Percentiles rank a stretch among this genome's conserved stretches.
Evolutionary conservation across 2,888 invertebrate genomes (phyloP).

Genomic region (Dioctria rufipes): DNA sequence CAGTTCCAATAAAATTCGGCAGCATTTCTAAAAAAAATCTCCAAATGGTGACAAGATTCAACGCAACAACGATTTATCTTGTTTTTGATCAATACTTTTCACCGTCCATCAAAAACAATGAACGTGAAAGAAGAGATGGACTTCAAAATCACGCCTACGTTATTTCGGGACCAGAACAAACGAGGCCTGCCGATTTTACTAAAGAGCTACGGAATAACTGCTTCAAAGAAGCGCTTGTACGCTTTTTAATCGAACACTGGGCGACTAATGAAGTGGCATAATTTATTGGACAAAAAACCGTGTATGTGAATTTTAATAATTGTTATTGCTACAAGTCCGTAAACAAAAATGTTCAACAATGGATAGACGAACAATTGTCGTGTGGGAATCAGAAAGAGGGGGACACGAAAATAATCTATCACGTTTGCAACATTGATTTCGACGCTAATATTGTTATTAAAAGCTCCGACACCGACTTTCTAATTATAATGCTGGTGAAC

Average conservation of each 20-base stretch:
- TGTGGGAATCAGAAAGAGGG: conserved; percentile 59
- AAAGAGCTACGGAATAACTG: conserved; percentile 52
- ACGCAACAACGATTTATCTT: conserved; percentile 40
- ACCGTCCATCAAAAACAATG: conserved; percentile 54
- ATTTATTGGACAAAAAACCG: conserved; percentile 19
- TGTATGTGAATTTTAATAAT: conserved; percentile 28
- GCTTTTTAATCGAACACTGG: conserved; percentile 50
- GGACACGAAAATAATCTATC: conserved; percentile 60
- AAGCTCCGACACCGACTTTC: too few relatives aligned
- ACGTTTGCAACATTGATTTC: conserved; percentile 61
- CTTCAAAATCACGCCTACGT: conserved; percentile 6
- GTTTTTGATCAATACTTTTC: conserved; percentile 55
- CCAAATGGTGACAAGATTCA: conserved; percentile 34
- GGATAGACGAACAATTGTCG: background rate
- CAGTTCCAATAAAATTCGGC: conserved; percentile 51
- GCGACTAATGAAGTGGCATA: conserved; percentile 24
- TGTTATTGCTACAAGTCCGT: conserved; percentile 23
- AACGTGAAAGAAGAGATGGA: conserved; percentile 26
- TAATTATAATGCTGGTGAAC: too few relatives aligned
- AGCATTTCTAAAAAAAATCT: conserved; percentile 52
- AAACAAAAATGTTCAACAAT: background rate
- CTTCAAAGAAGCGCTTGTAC: conserved; percentile 49
- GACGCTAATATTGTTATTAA: too few relatives aligned
- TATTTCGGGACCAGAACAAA: conserved; percentile 32
- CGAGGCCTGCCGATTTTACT: conserved; percentile 22